These are phyloP conservation scores for Choristoneura fumiferana DNA, from an alignment of 1,140 invertebrate species.

Conservation along the genomic window DNA sequence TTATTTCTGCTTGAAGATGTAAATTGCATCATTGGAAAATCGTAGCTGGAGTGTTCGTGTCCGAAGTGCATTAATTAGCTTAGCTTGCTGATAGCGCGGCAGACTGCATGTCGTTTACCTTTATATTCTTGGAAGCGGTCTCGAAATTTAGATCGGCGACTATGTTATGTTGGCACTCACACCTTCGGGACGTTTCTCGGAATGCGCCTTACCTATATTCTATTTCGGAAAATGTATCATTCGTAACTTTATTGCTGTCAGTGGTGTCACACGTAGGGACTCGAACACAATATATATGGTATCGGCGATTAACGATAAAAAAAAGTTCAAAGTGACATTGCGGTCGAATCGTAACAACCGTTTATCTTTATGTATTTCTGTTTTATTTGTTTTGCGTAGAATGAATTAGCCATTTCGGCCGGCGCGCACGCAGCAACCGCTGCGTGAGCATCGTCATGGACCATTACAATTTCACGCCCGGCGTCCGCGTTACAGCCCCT, in stretches of 20 bases:
- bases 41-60: not conserved
- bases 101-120: not conserved
- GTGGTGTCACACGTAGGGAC: not conserved
- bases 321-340: not conserved
- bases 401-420: too few species aligned
- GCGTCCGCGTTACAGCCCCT: too few species aligned
- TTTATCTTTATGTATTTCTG: not conserved
- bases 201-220: slow-evolving; percentile 13
- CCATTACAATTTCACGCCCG: slow-evolving; percentile 17
- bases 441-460: not conserved
- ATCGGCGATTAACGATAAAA: slow-evolving; percentile 1
- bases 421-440: too few species aligned
- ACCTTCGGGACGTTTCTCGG: slow-evolving; percentile 2
- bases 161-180: not conserved
- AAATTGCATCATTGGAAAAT: not conserved
- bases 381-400: not conserved
- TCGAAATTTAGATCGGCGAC: slow-evolving; percentile 4
- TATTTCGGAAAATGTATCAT: not conserved
- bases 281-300: not conserved
- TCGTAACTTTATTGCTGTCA: not conserved
- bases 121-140: not conserved
- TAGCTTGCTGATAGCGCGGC: not conserved
- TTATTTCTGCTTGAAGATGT: not conserved
- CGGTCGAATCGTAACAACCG: not conserved
- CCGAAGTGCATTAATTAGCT: too few species aligned